Percentiles rank a stretch among this genome's conserved stretches.
Conservation (phyloP, 2,888 invertebrate genomes). For the Minunthozetes semirufus region DNA sequence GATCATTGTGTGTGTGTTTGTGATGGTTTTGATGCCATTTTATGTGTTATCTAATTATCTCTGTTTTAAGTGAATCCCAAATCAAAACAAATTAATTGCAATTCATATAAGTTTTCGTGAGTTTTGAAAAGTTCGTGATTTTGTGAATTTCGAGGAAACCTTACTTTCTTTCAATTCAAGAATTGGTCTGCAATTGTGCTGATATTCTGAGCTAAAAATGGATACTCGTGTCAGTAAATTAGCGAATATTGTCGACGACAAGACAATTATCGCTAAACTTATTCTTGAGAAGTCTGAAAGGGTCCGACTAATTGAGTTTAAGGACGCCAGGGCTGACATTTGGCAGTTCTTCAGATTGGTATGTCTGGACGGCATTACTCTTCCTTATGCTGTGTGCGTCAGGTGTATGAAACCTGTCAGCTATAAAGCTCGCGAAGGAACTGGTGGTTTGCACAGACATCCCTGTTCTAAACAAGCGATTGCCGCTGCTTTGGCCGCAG, state of each 20-base stretch:
- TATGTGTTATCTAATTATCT: background rate
- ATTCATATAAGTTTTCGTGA: slow-evolving; percentile 2
- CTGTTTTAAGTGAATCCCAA: background rate
- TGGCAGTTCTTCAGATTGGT: slow-evolving; percentile 32
- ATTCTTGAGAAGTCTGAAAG: slow-evolving; percentile 18
- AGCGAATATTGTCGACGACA: slow-evolving; percentile 30
- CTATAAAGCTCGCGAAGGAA: slow-evolving; percentile 27
- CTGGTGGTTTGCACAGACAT: slow-evolving; percentile 29
- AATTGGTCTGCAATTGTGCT: background rate
- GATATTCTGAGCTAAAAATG: background rate
- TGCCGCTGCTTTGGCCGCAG: slow-evolving; percentile 13
- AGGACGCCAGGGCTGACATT: slow-evolving; percentile 33
- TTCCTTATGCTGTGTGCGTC: slow-evolving; percentile 32
- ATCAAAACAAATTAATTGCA: background rate
- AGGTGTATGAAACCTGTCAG: slow-evolving; percentile 33
- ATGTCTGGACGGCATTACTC: slow-evolving; percentile 12
- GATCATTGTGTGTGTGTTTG: background rate
- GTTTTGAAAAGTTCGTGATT: slow-evolving; percentile 14
- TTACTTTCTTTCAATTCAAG: background rate
- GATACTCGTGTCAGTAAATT: slow-evolving; percentile 1
- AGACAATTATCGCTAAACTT: slow-evolving; percentile 26
- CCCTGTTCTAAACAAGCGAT: slow-evolving; percentile 28
- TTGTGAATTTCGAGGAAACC: background rate
- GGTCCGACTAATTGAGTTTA: slow-evolving; percentile 24
- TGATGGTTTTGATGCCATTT: background rate